Base-by-base conservation (phyloP, 2,797 vertebrate genomes). In the Xyrichtys novacula region DNA sequence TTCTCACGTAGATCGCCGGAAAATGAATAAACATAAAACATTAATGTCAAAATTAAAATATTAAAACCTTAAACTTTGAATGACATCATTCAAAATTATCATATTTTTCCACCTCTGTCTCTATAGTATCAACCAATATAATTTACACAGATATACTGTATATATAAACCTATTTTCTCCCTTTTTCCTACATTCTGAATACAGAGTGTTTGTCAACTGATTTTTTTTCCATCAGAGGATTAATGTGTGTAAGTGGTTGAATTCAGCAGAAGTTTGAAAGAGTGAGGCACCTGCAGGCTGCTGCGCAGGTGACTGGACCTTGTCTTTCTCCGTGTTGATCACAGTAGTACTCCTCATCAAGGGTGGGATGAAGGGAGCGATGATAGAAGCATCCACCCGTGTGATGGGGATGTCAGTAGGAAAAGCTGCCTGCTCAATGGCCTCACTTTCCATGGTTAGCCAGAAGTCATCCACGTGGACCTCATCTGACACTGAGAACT, bases 391-490 rank as follows among this genome's bases (percentile, higher is more conserved):
- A 53, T 99, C 98, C 55, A 99, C 96, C 56, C 96, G 97, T 16
- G 96, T 98, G 90, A 99, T 96, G 17, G 97, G 96, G 74, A 98
- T 94, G 74, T 94, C 95, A 29, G 95, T 89, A 40, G 97, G 97
- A 88, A 99, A 99, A 11, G 93, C 94, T 17, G 96, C 94, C 84
- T 98, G 97, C 86, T 99, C 98, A 26, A 99, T 94, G 26, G 98
- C 97, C 84, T 99, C 98, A 0, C 94, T 96, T 87, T 99, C 98
- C 96, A 99, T 97, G 0, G 96, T 97, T 83, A 97, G 93, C 98
- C 98, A 99, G 76, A 99, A 99, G 87, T 98, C 98, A 48, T 99
- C 98, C 50, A 96, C 90, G 4, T 96, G 97, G n/a, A 99, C 98
- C 83, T 99, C 97, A 59, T 95, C 97, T 1, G 95, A 94, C 36